Evolutionary conservation across 2,797 vertebrate species (phyloP), one percentile per base, ranked within the genome.

Genomic region (Danio albolineatus): DNA sequence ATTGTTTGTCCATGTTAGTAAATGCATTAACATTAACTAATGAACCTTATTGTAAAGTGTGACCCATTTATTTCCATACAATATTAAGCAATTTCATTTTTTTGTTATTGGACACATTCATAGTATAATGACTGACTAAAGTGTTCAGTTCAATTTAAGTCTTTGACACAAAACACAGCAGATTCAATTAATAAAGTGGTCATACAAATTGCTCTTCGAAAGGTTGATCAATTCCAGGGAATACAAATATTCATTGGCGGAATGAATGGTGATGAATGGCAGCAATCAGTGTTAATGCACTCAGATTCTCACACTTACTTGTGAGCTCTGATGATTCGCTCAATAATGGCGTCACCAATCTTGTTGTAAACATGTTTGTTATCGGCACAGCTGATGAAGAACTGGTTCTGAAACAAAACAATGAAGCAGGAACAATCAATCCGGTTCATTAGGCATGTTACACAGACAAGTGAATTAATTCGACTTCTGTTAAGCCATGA

Each of bases 311-410:
- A 36, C 39, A 81, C 85, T 89, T 96, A 99, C 98, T 96, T 98
- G 95, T 98, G 92, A 65, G 98, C 97, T 88, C 95, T 94, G 85
- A 99, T 91, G 89, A 99, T 98, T 88, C 97, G 94, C 84, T 94
- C 95, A 7, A 96, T 96, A 85, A 99, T 97, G 0, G 97, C 94
- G 21, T 99, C 96, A 0, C 98, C 98, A 0, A 99, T 93, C 92
- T 94, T 96, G 92, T 99, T 99, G 91, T 95, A 95, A 79, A 99
- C 96, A n/a, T 87, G 93, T 87, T 90, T 96, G 91, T 96, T 96
- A 90, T 98, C 96, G 0, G 97, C 92, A 14, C 98, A 99, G 86
- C 96, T 99, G 89, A 99, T 98, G 86, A 99, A 98, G 88, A 99
- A 99, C 91, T 99, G 98, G 92, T 99, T 99, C 98, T 99, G 84